Evolutionary conservation across 2,797 vertebrate species (phyloP), one percentile per base, ranked within the genome.

Genomic region (Microcaecilia unicolor): DNA sequence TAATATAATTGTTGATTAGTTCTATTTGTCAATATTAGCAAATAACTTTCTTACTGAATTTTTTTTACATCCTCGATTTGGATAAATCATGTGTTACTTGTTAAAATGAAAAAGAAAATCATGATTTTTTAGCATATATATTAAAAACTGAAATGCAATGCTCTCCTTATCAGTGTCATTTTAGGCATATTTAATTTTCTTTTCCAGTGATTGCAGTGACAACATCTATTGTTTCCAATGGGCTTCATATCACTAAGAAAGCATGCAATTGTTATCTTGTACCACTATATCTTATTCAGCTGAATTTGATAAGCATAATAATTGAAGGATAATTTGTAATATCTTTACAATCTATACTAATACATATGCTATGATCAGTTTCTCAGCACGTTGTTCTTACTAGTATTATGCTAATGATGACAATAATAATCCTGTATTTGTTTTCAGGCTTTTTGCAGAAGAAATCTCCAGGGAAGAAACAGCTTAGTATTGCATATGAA

Each of bases 171-270:
- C 65, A 53, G 33, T 31, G 45, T 34, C 50, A 61, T 25, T 69
- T 57, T 60, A 47, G 53, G 56, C 31, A 0, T 49, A 61, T 68
- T 70, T 64, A 55, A 72, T 67, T 65, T 67, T 67, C 43, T 57
- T 64, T 59, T 52, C n/a, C 59, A 52, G 29, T 41, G 55, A 71
- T 69, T 60, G 55, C 62, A 67, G 54, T 67, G 53, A 71, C 61
- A 72, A 60, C 56, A 67, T 55, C 65, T 59, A 67, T 67, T 56
- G 58, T 67, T 64, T 56, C 31, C 42, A 63, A 33, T 51, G 45
- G 49, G 48, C 35, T 54, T 63, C 32, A 58, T 69, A 71, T 55
- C 48, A 58, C 19, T 12, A 49, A 56, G 46, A 12, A 65, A 63
- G 69, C 61, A 55, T 58, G 29, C 48, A 26, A 5, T 61, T 68